Conservation (phyloP, 2,113 vertebrate species). For the Lophochroa leadbeateri region DNA sequence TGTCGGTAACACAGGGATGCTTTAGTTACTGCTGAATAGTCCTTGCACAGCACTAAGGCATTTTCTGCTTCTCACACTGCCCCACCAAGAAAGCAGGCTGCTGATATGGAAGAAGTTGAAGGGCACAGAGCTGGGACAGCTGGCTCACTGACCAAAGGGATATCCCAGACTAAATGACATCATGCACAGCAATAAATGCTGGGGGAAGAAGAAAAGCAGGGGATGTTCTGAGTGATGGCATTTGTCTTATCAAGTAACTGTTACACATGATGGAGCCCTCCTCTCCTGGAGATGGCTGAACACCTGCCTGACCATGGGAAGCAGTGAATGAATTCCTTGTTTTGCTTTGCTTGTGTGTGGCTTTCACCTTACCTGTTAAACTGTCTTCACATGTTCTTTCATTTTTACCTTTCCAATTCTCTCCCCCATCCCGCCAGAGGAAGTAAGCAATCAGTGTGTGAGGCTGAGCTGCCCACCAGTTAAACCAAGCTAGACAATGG, state of each 20-base stretch:
- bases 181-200: not conserved
- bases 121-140: not conserved
- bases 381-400: rapidly evolving
- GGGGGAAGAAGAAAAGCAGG: not conserved
- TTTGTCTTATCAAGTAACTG: rapidly evolving
- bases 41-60: not conserved
- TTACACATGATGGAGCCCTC: not conserved
- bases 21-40: not conserved
- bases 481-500: not conserved
- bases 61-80: not conserved
- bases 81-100: not conserved
- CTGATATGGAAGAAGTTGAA: not conserved
- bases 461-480: not conserved
- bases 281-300: not conserved
- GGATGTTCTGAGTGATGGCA: not conserved
- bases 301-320: not conserved
- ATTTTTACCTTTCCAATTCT: not conserved
- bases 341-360: not conserved
- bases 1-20: not conserved
- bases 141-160: not conserved
- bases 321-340: not conserved
- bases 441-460: rapidly evolving
- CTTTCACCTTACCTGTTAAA: not conserved
- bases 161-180: not conserved
- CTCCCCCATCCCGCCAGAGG: rapidly evolving